Evolutionary conservation across 2,797 vertebrate species (phyloP), one percentile per base, ranked within the genome.

Genomic region (Hozukius guyotensis): DNA sequence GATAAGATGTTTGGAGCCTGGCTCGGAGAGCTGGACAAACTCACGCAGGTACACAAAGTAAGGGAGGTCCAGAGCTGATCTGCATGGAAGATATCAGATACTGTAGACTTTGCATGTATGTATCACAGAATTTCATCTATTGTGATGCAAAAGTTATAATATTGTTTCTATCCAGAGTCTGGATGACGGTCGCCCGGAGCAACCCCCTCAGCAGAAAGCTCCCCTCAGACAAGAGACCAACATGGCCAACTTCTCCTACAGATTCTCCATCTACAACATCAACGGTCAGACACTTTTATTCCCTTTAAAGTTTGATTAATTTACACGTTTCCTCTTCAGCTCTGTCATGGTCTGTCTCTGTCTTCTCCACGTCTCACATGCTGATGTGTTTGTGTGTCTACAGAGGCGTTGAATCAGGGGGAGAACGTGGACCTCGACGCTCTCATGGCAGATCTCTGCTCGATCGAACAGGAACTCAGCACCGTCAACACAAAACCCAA

Each of bases 1-100:
- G 98, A 99, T 88, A 97, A 99, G 94, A 99, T 99, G 98, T 99
- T 99, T 93, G 98, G 98, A 77, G 98, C 97, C 63, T 99, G 98
- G 98, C 95, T 99, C 20, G 98, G 98, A 42, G 98, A 99, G 81
- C 95, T 99, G 82, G 98, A 99, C 91, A 99, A 97, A 89, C 98
- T 99, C 62, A 99, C 98, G 59, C 97, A 99, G 97, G 97, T 94
- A 77, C 34, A 7, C 16, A 57, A 27, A 22, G 31, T 34, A 65
- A 27, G 61, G 8, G 31, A 42, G 56, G 0, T 1, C 12, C 20
- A 4, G 4, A 60, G 1, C 6, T 31, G 8, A 27, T 59, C 36
- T 25, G 59, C 59, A 56, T 20, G 67, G 20, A 12, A 8, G 27
- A 8, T 13, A 36, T 22, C 9, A 13, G 42, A 63, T 49, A 3